A percentile compares a stretch with the other conserved stretches of the same genome.
Conservation (phyloP, 2,113 vertebrate species). For the Poeciliopsis occidentalis region DNA sequence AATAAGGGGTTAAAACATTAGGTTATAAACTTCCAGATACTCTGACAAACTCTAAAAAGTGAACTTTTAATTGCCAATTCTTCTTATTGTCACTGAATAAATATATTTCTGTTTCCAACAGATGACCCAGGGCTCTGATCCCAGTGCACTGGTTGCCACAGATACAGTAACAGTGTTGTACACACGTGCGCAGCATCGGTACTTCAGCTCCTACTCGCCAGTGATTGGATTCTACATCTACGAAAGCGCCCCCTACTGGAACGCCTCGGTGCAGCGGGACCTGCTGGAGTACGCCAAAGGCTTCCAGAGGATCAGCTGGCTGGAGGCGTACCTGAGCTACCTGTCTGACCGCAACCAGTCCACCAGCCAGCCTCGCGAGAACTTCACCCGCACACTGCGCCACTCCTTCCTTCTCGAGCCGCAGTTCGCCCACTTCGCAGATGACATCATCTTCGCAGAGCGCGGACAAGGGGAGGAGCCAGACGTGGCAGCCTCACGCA, state of each 20-base stretch:
- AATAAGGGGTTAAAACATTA: background rate
- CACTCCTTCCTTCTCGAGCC: slow-evolving; percentile 91
- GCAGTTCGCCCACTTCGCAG: slow-evolving; percentile 92
- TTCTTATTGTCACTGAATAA: background rate
- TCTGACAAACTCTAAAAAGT: background rate
- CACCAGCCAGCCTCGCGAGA: slow-evolving; percentile 88
- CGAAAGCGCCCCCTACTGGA: slow-evolving; percentile 98
- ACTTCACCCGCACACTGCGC: slow-evolving; percentile 93
- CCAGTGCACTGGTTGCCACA: slow-evolving; percentile 94
- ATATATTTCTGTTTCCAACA: slow-evolving; percentile 79
- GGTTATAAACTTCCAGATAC: background rate
- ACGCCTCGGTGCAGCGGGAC: slow-evolving; percentile 94
- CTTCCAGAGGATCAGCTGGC: slow-evolving; percentile 98
- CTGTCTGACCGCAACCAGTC: slow-evolving; percentile 93
- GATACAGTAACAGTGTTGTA: slow-evolving; percentile 95
- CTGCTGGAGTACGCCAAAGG: slow-evolving; percentile 94
- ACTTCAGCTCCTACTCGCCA: slow-evolving; percentile 97
- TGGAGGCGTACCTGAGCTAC: slow-evolving; percentile 96
- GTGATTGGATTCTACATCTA: slow-evolving; percentile 99
- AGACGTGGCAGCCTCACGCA: slow-evolving; percentile 93
- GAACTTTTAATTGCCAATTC: background rate
- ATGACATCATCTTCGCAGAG: slow-evolving; percentile 97
- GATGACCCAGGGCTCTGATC: slow-evolving; percentile 97
- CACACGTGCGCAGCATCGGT: slow-evolving; percentile 93
- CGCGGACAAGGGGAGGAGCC: slow-evolving; percentile 92